Percentiles rank a stretch among this genome's conserved stretches.
These are phyloP conservation scores for Saturnia pavonia DNA, from an alignment of 2,888 invertebrate genomes.

Conservation along the genomic window DNA sequence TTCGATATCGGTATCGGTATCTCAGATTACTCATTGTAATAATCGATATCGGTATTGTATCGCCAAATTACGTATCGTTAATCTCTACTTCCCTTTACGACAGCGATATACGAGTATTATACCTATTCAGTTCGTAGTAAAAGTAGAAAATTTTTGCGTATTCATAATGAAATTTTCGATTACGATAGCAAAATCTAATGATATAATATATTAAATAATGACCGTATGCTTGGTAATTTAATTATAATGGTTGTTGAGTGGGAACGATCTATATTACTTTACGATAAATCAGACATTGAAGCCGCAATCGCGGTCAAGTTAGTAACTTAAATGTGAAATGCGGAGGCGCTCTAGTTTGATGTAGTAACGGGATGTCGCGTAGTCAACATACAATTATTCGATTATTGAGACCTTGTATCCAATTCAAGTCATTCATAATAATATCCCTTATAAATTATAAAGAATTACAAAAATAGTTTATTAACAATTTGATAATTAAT, in stretches of 20 bases:
- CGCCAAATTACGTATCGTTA: too few relatives aligned
- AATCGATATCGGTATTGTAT: too few relatives aligned
- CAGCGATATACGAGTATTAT: background rate
- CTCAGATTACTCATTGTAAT: too few relatives aligned
- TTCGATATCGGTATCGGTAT: too few relatives aligned
- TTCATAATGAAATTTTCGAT: too few relatives aligned
- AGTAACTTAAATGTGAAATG: slow-evolving; percentile 50
- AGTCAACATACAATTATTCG: slow-evolving; percentile 26
- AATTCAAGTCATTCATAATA: background rate
- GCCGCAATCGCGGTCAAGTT: slow-evolving; percentile 21
- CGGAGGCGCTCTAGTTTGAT: slow-evolving; percentile 63
- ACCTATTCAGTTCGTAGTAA: background rate
- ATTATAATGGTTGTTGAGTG: background rate
- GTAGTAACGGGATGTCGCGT: slow-evolving; percentile 59
- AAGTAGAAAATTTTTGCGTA: too few relatives aligned
- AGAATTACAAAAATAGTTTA: background rate
- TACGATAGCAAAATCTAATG: background rate
- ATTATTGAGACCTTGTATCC: slow-evolving; percentile 43
- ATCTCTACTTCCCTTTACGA: too few relatives aligned
- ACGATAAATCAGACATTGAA: slow-evolving; percentile 13
- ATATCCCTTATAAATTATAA: background rate
- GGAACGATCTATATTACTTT: background rate
- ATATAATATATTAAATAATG: background rate
- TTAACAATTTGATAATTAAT: too few relatives aligned
- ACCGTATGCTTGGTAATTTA: background rate